Evolutionary conservation across 2,888 invertebrate species (phyloP), one percentile per base, ranked within the genome.

Genomic region (Caenorhabditis zanzibari): DNA sequence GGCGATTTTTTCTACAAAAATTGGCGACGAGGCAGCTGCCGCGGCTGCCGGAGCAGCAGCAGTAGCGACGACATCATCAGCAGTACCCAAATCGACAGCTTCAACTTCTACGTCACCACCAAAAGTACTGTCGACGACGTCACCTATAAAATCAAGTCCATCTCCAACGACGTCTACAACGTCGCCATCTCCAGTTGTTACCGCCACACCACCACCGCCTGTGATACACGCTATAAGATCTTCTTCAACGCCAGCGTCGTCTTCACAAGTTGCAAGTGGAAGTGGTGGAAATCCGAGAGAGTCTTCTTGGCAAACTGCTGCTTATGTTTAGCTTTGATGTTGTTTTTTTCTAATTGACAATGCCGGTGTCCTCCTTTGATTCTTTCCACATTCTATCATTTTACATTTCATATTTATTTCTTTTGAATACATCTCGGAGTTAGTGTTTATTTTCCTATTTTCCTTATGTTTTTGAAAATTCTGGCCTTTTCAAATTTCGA

Each of bases 251-350:
- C 38, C 69, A 0, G 35, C 74, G 16, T 44, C 54, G 16, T 26
- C 52, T 19, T 52, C 77, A 10, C 79, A 72, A 73, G 54, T 73
- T 2, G n/a, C 73, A 22, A 41, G 44, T 28, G 54, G 54, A 58
- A 58, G 28, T 38, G 75, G 44, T 56, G 83, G 74, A 24, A 75
- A 59, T 49, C 35, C 63, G 9, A 44, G 79, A 19, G 83, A 83
- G 47, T 83, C 83, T 6, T 74, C 79, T 44, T 88, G 88, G 88
- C 88, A 88, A 75, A 81, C 88, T 19, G 88, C 88, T 28, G 88
- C 88, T 12, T 88, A 87, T 80, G 88, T 88, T 52, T 88, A 81
- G 77, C 38, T 66, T 12, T 47, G 6, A 19, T 19, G 49, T 28
- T 69, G 32, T 68, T 82, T 44, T 73, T 64, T 72, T 49, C 54